Evolutionary conservation across 2,113 vertebrate species (phyloP), one percentile per base, ranked within the genome.

Genomic region (Mormoops blainvillei): DNA sequence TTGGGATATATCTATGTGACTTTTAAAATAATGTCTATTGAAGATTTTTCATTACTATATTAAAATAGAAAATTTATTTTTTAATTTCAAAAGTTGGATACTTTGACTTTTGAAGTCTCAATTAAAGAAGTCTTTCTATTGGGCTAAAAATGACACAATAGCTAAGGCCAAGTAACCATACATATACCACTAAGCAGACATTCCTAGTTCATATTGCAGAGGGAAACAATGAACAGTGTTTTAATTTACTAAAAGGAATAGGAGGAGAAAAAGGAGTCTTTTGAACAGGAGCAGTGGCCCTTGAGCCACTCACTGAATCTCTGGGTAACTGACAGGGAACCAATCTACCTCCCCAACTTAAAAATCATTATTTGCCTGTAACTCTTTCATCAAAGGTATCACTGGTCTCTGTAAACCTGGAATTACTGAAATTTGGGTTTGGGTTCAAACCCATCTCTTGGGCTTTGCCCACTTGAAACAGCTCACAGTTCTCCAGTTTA

Each of bases 71-170:
- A 96, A 67, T 83, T 38, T 41, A 89, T 89, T 93, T 83, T 33
- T 18, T 31, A 61, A 82, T 61, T 63, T 63, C 10, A 43, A 89
- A 94, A 89, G 15, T 22, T 71, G 20, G 19, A 78, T 65, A 87
- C 36, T 85, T 84, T 89, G 73, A 86, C 86, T 89, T 89, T 95
- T 94, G 85, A 86, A 84, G 43, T 94, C 28, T 68, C n/a, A 68
- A 43, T 58, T 74, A 82, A n/a, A 31, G 48, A 50, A 58, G 43
- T 86, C 31, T 86, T 86, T 38, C 54, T 82, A 20, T 33, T 73
- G 70, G 84, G 48, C 38, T 78, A 45, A 61, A 78, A 68, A 68
- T 52, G 67, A 68, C 63, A 74, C 41, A 63, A 38, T 74, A 84
- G 71, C 26, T 73, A 82, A 76, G 63, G 28, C 26, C 28, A 80